Evolutionary conservation across 2,888 invertebrate species (phyloP), one percentile per base, ranked within the genome.

Genomic region (Drosophila macrothrix): DNA sequence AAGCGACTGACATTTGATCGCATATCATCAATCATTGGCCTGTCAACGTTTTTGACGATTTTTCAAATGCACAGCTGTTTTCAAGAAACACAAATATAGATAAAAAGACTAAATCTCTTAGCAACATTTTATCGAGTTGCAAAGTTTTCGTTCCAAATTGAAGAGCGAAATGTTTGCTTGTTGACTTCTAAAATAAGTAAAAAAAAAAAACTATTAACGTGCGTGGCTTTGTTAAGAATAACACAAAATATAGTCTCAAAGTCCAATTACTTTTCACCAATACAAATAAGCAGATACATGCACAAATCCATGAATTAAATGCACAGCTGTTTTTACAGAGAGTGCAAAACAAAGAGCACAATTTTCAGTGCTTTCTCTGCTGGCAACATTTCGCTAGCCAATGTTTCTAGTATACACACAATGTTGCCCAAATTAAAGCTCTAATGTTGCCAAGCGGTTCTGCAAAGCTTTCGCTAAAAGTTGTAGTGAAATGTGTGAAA

Each of bases 21-120:
- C 31, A 29, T 37, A n/a, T n/a, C 16, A 62, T 79, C 60, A 67
- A 75, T 79, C 64, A 79, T 55, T 22, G 5, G 35, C 43, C 43
- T 25, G 16, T 62, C 39, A 25, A 43, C 19, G 41, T 70, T 79
- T 79, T 66, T 78, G 81, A 81, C 61, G 56, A 29, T 49, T 62
- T 55, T 54, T 50, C 25, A 68, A 76, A 66, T 33, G 72, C 37
- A 53, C 77, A 77, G 73, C 77, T 78, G 81, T 64, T 80, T 59
- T 41, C 22, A n/a, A 54, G 22, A 31, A 59, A 22, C 53, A n/a
- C 43, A 22, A 60, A 22, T 0, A 14, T 22, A 35, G 16, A 31
- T 16, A 33, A 29, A 41, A 59, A 31, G 28, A 37, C n/a, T 22
- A 5, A 22, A 14, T 10, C 9, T 41, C 1, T 16, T 41, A 0